These are phyloP conservation scores for Chesias legatella DNA, from an alignment of 2,888 invertebrate species.

Conservation along the genomic window DNA sequence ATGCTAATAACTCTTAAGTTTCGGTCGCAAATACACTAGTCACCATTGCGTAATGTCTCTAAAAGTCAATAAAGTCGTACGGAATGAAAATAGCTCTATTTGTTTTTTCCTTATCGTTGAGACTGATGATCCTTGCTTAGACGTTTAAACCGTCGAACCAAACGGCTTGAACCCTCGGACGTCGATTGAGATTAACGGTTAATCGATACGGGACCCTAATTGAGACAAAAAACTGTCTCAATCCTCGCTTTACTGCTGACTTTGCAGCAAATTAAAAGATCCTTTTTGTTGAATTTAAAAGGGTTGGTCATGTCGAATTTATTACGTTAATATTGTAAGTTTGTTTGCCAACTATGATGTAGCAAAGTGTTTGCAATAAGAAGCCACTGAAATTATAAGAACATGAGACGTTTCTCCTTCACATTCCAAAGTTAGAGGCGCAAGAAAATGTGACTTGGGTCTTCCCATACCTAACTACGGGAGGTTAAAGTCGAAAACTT, in stretches of 20 bases:
- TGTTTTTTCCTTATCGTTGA: constrained; percentile 30
- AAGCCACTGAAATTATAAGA: too few species aligned
- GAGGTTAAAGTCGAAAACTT: too few species aligned
- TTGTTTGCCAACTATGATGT: too few species aligned
- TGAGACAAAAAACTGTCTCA: constrained; percentile 46
- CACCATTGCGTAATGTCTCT: too few species aligned
- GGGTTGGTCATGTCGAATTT: neutral
- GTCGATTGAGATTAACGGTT: constrained; percentile 63
- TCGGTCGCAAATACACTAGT: constrained; percentile 1
- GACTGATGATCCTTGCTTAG: constrained; percentile 46
- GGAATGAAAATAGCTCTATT: constrained; percentile 12
- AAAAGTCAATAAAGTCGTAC: constrained; percentile 13
- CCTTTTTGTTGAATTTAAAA: constrained; percentile 4
- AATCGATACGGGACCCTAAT: constrained; percentile 51
- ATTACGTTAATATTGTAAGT: too few species aligned
- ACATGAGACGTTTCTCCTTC: too few species aligned
- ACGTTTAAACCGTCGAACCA: constrained; percentile 52
- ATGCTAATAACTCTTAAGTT: too few species aligned
- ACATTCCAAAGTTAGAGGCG: too few species aligned
- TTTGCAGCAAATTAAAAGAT: constrained; percentile 23
- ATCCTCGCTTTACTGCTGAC: constrained; percentile 19
- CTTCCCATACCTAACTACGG: too few species aligned
- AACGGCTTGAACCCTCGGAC: constrained; percentile 51
- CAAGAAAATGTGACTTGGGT: too few species aligned
- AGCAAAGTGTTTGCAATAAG: too few species aligned